Evolutionary conservation across 1,140 invertebrate genomes (phyloP), one percentile per base, ranked within the genome.

Genomic region (Colletes gigas): DNA sequence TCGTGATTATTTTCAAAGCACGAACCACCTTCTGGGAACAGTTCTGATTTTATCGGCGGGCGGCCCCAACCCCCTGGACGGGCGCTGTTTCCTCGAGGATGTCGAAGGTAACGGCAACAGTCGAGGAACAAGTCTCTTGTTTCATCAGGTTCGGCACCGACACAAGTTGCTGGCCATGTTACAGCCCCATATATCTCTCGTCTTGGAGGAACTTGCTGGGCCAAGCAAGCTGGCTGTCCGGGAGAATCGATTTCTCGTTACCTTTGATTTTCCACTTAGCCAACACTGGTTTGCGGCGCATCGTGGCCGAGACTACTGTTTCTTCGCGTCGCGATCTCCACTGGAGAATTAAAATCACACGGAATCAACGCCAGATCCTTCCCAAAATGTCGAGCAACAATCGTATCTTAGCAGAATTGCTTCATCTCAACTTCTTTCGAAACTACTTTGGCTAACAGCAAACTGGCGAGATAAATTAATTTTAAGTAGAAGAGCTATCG

Each of bases 261-360:
- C 78, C 78, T 79, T 79, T 79, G 78, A 79, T 79, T 79, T 59
- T 66, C 78, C 70, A 66, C 78, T 74, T 79, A 79, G 62, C 69
- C 39, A 73, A 79, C 78, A 74, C 21, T 41, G 62, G 62, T 67
- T 59, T 66, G 52, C 19, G 57, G 8, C 55, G 8, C 30, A 4
- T 39, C 19, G 15, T 9, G 54, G 10, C 17, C 4, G 30, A 9
- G 57, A 65, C 73, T 47, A 17, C 55, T 57, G 77, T 65, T 73
- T 57, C 77, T 66, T 66, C 60, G n/a, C 14, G 30, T 41, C 55
- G 12, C 47, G 15, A 17, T 8, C 60, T 19, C n/a, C n/a, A 1
- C 39, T 14, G 14, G 10, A 5, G 74, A 77, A 68, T 77, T 77
- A 77, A 68, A 68, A 17, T 3, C 30, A 8, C 30, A 30, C 30